These are phyloP conservation scores for Drosophila emarginata DNA, from an alignment of 2,888 invertebrate species.

Conservation along the genomic window DNA sequence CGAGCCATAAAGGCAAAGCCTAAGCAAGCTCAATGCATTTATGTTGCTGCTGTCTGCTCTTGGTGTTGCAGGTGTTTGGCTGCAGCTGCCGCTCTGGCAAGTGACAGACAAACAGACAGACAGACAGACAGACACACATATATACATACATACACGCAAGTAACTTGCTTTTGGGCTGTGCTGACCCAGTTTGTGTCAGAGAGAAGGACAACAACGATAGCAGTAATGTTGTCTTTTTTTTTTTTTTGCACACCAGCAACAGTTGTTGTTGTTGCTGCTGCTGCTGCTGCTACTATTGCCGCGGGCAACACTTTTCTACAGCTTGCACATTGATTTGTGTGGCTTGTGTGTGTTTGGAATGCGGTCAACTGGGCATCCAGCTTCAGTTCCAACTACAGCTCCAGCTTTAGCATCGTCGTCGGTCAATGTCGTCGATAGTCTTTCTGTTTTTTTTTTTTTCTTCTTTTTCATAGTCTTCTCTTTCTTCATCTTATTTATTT, in stretches of 20 bases:
- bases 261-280: conserved; percentile 14
- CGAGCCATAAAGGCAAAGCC: conserved; percentile 41
- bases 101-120: conserved; percentile 6
- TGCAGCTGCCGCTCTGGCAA: conserved; percentile 34
- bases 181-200: conserved; percentile 42
- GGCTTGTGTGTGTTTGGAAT: conserved; percentile 51
- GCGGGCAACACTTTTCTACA: conserved; percentile 58
- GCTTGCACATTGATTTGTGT: conserved; percentile 67
- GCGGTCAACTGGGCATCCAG: conserved; percentile 61
- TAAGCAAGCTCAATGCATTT: conserved; percentile 9
- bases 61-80: conserved; percentile 47
- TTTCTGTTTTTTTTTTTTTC: background rate
- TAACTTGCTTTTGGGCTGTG: conserved; percentile 35
- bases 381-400: conserved; percentile 30
- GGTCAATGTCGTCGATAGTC: conserved; percentile 64
- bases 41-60: conserved; percentile 4
- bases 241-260: background rate
- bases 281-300: conserved; percentile 31
- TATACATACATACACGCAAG: conserved; percentile 9
- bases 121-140: conserved; percentile 8
- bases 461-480: conserved; percentile 1
- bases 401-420: conserved; percentile 25
- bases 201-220: conserved; percentile 50
- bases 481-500: background rate
- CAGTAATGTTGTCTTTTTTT: background rate